Base-by-base conservation (phyloP, 2,797 vertebrate genomes). In the Enteromius radiatus region DNA sequence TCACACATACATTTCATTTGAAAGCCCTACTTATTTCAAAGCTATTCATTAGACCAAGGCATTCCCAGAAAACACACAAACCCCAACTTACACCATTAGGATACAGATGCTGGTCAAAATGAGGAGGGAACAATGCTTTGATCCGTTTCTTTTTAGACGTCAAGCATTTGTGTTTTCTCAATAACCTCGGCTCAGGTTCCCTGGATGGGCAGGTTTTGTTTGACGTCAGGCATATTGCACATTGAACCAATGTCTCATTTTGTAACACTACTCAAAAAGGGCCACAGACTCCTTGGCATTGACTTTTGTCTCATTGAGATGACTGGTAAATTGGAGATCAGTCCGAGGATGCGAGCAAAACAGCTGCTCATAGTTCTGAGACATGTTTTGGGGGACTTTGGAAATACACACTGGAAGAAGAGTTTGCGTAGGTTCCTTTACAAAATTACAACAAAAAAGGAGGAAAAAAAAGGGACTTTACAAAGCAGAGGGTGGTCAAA, bases 71-170 rank as follows among this genome's bases (percentile, higher is more conserved):
- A 91, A 94, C 91, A 92, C 92, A 95, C 92, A 91, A 89, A 94
- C 94, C 94, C 94, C 94, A 95, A 95, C 94, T 95, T 95, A 95
- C 94, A 95, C 94, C 92, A 93, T 93, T 93, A 91, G 93, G 89
- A 92, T 85, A 93, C 54, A 81, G 75, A 86, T 82, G 82, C 84
- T 88, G 59, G 70, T 88, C 81, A 84, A 70, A 82, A 87, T 56
- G 85, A 47, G 78, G 65, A 84, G 77, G 70, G 43, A 61, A 63
- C 67, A 68, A 71, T 81, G 74, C 54, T 83, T 83, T 69, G 33
- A 76, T 73, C 80, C 3, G 61, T 81, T 73, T 77, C 9, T 31
- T 87, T 87, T 38, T 80, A 78, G 88, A 85, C 65, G 26, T 75
- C 80, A 80, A 80, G 52, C 83, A 67, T 71, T 70, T 79, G 31